These are phyloP conservation scores for Porites rus DNA, from an alignment of 92 coral and sea anemone species.

Conservation along the genomic window DNA sequence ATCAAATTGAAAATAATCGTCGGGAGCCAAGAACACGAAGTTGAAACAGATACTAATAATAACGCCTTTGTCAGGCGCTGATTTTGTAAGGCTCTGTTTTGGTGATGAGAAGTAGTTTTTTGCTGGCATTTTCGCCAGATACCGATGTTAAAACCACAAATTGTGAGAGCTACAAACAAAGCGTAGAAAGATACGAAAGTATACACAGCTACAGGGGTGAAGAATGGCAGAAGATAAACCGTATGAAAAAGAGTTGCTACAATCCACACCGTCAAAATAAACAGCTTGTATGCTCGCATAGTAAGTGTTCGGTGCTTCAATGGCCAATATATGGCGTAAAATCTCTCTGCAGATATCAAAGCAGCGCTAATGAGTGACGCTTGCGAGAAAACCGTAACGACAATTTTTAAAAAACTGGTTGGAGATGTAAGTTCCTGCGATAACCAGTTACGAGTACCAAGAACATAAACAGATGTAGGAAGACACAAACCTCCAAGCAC, in stretches of 20 bases:
- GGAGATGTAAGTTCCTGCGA: too few species aligned
- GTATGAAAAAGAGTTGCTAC: background rate
- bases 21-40: background rate
- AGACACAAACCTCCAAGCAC: conserved; percentile 23
- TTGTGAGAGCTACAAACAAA: background rate
- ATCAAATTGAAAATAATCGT: background rate
- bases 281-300: background rate
- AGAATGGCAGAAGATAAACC: background rate
- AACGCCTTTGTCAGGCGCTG: conserved; percentile 8
- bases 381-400: too few species aligned
- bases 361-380: too few species aligned
- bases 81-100: conserved; percentile 12
- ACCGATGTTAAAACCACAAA: conserved; percentile 1
- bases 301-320: background rate
- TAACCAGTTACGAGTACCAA: too few species aligned
- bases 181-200: background rate
- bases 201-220: background rate
- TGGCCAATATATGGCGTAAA: too few species aligned
- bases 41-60: background rate
- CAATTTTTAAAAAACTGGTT: too few species aligned
- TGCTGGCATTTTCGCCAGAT: conserved; percentile 16
- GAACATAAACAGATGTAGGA: background rate
- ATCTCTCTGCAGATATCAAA: too few species aligned
- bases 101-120: background rate
- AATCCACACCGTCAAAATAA: background rate